Evolutionary conservation across 2,113 vertebrate genomes (phyloP), one percentile per base, ranked within the genome.

Genomic region (Limanda limanda): DNA sequence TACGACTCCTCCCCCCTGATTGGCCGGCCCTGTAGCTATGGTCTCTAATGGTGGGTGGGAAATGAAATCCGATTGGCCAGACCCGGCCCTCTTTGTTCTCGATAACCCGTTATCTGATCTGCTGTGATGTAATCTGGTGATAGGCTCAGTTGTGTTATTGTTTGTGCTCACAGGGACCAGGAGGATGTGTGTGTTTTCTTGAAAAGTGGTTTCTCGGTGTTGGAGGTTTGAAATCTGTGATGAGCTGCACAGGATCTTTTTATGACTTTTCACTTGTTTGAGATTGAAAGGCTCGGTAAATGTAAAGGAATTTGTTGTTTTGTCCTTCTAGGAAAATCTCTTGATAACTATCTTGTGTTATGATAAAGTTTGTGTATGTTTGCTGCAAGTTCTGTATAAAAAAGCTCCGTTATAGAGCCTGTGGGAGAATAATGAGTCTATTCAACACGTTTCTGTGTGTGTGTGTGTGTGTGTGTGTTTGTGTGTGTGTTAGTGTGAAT

Each of bases 61-160:
- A 31, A 31, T 31, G 31, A 31, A 31, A 31, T 31, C 31, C 6
- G 31, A 31, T 31, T 31, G 31, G 31, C 6, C 31, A 31, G 31
- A 1, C 31, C 31, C 18, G 11, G 37, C 81, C 63, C 55, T 59
- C 78, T 86, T 84, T 86, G 87, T 77, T 79, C 72, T 69, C 6
- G 23, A 71, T 82, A 71, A 88, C 68, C 74, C 35, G 23, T 68
- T 68, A 64, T 68, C 40, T 2, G 71, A 64, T 68, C 40, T 4
- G 71, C 60, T 71, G 71, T 11, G 63, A 68, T 69, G 64, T 65
- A 68, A 47, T 68, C 69, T 71, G 40, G 21, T 69, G 62, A 65
- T 31, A 61, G 47, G 68, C 45, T 18, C 45, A 18, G 57, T 9
- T 40, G 11, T 57, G 35, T 55, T 69, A 66, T 76, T 57, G 62